phyloP scores from a whole-genome alignment of 2,888 invertebrate genomes.

The Didymodactylos carnosus region DNA sequence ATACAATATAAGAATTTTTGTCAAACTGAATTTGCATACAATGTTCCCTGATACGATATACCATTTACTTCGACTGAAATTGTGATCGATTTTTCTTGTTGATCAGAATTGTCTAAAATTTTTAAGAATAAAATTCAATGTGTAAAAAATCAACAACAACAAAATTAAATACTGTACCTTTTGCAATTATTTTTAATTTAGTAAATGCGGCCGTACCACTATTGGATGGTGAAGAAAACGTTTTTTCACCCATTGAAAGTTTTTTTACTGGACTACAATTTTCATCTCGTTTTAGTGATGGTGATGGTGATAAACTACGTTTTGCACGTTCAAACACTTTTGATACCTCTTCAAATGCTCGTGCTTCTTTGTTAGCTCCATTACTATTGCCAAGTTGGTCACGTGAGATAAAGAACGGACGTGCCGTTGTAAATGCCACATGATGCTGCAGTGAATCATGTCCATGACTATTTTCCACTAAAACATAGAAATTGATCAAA shows the following conservation, averaged over 20 bases:
- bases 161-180: neutral
- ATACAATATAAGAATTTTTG: no score
- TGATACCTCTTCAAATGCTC: neutral
- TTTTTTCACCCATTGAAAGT: neutral
- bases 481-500: neutral
- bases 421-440: neutral
- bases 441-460: neutral
- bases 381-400: neutral
- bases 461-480: neutral
- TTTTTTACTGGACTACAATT: neutral
- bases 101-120: neutral
- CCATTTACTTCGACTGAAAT: conserved; percentile 12
- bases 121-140: neutral
- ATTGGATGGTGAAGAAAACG: neutral
- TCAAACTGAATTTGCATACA: no score
- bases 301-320: neutral
- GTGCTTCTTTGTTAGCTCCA: neutral
- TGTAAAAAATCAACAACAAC: no score
- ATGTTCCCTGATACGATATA: conserved; percentile 6
- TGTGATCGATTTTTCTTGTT: conserved; percentile 1
- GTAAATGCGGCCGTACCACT: neutral
- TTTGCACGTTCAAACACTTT: neutral
- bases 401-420: neutral
- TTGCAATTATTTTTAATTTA: neutral
- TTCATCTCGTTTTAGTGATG: neutral